Percentiles rank a stretch among this genome's conserved stretches.
phyloP scores from a whole-genome alignment of 1,140 invertebrate species.

The Drosophila tristis region DNA sequence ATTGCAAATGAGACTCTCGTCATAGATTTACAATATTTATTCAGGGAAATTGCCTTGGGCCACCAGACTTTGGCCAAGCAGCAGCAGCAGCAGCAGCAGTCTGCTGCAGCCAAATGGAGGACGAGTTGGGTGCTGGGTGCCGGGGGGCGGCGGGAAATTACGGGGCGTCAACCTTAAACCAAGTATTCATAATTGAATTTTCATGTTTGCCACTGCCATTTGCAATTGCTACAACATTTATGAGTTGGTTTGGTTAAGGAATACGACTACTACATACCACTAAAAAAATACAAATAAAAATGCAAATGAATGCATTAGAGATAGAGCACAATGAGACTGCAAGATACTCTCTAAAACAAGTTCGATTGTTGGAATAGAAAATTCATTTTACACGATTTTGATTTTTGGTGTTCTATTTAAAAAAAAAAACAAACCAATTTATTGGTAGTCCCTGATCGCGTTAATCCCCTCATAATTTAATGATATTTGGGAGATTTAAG shows the following conservation, averaged over 20 bases:
- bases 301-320: conserved; percentile 43
- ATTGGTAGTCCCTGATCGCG: too few species aligned
- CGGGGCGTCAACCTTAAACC: conserved; percentile 69
- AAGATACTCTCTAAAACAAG: too few species aligned
- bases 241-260: conserved; percentile 46
- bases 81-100: background rate
- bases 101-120: too few species aligned
- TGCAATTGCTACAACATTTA: conserved; percentile 54
- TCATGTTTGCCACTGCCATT: conserved; percentile 66
- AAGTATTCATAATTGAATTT: conserved; percentile 81
- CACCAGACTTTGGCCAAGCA: conserved; percentile 57
- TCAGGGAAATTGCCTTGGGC: conserved; percentile 77
- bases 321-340: too few species aligned
- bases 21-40: conserved; percentile 80
- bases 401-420: too few species aligned
- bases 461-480: too few species aligned
- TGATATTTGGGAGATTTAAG: too few species aligned
- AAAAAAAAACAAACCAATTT: too few species aligned
- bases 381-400: too few species aligned
- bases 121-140: too few species aligned
- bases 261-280: conserved; percentile 14
- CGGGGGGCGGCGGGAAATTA: conserved; percentile 18
- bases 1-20: conserved; percentile 70
- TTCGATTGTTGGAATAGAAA: too few species aligned
- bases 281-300: conserved; percentile 18